phyloP scores from a whole-genome alignment of 2,888 invertebrate genomes.

The Hirtodrosophila duncani region DNA sequence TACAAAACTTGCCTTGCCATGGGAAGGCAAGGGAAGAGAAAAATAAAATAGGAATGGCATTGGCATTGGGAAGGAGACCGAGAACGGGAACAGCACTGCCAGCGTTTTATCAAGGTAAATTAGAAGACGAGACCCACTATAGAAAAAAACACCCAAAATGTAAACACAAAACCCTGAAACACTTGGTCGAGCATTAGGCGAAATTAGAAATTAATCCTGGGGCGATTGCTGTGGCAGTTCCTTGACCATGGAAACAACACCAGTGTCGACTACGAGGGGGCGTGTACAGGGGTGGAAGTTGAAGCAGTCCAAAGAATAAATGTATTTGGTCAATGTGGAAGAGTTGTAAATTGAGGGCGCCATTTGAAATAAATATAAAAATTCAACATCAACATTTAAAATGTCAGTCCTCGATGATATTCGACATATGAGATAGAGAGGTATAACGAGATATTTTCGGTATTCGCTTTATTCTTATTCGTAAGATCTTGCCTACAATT shows the following conservation, averaged over 20 bases:
- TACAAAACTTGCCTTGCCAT: conserved; percentile 40
- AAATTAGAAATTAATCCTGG: conserved; percentile 76
- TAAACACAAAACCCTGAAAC: conserved; percentile 52
- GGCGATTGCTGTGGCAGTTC: too few relatives aligned
- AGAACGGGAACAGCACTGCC: conserved; percentile 26
- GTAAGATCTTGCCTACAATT: too few relatives aligned
- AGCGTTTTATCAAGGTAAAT: conserved; percentile 74
- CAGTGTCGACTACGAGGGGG: too few relatives aligned
- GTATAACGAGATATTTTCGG: too few relatives aligned
- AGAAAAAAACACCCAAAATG: conserved; percentile 47
- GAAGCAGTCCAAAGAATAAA: not conserved
- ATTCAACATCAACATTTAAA: too few relatives aligned
- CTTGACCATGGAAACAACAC: conserved; percentile 13
- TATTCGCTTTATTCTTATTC: too few relatives aligned
- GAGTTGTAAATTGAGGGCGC: too few relatives aligned
- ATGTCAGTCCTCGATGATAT: too few relatives aligned
- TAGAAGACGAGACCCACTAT: conserved; percentile 61
- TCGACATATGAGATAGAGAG: too few relatives aligned
- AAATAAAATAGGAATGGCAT: conserved; percentile 10
- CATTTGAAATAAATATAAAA: too few relatives aligned
- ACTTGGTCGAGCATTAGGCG: conserved; percentile 56
- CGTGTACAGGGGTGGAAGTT: conserved; percentile 3
- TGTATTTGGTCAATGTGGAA: too few relatives aligned
- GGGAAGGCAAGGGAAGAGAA: too few relatives aligned
- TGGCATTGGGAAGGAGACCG: conserved; percentile 7